Evolutionary conservation across 2,797 vertebrate species (phyloP), one percentile per base, ranked within the genome.

Genomic region (Typhlichthys eigenmanni): DNA sequence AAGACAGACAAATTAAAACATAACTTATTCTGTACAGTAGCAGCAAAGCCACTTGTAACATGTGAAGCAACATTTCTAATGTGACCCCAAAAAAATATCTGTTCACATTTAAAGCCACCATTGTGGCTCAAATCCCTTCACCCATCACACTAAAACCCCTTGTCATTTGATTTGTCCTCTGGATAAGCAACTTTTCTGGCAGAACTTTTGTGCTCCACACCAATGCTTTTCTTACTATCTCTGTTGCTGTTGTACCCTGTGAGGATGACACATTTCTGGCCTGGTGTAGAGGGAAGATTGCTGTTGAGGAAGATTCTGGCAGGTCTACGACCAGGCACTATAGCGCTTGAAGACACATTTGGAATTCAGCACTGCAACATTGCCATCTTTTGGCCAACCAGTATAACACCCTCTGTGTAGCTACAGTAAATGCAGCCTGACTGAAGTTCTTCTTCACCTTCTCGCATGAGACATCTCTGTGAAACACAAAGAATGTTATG

Each of bases 371-470:
- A 93, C 88, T 89, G 91, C 92, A 94, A 93, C 92, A 94, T 91
- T 93, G 93, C 92, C 93, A 93, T 92, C 93, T 93, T 92, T 92
- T 93, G 93, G 92, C 76, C 86, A 88, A 69, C 78, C 60, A 55
- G 82, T 81, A 85, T 85, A 92, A 76, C 85, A 43, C 7, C 38
- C 38, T 43, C 38, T 43, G 38, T 43, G 38, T 43, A 43, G 38
- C 64, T 59, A 67, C 71, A 29, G 24, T 29, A 29, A 29, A 71
- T 78, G 64, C 52, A 76, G 64, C 79, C 56, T 60, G 56, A 66
- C 19, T 62, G 64, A 69, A 62, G 58, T 74, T 52, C 64, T 62
- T 14, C 66, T 59, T 69, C 70, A 66, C 79, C 67, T 38, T 75
- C 32, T 29, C 4, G 12, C 14, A 7, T 9, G 62, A 29, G 29